Conservation (phyloP, 1,140 invertebrate genomes). For the Oscheius sp. region DNA sequence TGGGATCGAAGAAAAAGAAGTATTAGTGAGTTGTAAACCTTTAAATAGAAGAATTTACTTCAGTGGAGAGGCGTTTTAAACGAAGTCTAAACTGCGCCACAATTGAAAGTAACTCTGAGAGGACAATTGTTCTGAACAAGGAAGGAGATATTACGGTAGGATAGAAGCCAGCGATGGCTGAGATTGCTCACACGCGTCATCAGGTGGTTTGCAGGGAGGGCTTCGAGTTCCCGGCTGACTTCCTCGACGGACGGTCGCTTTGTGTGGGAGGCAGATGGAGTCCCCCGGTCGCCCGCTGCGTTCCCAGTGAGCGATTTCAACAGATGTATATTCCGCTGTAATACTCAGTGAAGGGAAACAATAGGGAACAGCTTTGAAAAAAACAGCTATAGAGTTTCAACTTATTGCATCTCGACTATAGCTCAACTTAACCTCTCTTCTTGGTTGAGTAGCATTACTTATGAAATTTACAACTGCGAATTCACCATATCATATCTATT, state of each 20-base stretch:
- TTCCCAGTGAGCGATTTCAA: constrained; percentile 69
- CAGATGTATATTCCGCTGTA: background rate
- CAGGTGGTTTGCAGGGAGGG: constrained; percentile 50
- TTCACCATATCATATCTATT: no score
- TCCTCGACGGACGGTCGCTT: constrained; percentile 66
- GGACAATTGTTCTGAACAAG: background rate
- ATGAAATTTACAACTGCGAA: no score
- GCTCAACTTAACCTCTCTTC: no score
- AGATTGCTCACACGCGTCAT: background rate
- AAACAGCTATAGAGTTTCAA: no score
- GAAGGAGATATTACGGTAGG: constrained; percentile 26
- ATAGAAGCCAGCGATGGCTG: background rate
- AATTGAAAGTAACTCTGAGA: background rate
- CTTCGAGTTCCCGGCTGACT: constrained; percentile 72
- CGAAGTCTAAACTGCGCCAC: background rate
- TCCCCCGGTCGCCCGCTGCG: constrained; percentile 74
- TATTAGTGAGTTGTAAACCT: background rate
- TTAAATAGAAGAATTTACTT: background rate
- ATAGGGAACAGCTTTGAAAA: no score
- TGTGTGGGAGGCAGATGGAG: constrained; percentile 70
- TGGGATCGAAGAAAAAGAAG: constrained; percentile 41
- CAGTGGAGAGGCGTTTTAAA: background rate
- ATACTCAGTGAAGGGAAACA: no score
- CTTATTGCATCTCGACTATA: no score
- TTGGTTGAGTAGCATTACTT: no score